Base-by-base conservation (phyloP, 1,140 invertebrate genomes). In the Caenorhabditis inopinata region DNA sequence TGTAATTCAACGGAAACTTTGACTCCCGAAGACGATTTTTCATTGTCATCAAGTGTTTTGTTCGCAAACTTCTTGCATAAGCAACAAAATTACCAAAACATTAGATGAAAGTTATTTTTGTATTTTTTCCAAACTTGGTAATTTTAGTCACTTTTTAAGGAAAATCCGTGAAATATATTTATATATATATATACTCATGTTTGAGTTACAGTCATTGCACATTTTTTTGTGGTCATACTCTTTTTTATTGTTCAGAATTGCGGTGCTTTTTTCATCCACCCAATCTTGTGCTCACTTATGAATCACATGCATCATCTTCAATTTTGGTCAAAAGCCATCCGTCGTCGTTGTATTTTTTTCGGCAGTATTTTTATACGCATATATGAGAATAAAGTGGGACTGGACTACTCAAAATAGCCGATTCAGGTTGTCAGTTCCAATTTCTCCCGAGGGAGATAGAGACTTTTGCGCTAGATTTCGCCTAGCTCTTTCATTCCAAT, bases 241-340 rank as follows among this genome's bases (percentile, higher is more conserved):
- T 68, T 6, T 35, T 68, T 38, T 21, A 5, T 1, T 35, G n/a
- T 58, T 16, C 27, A 14, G 9, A 7, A 68, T 68, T 68, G 58
- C 35, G 29, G 35, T 68, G 58, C 38, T 68, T 68, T 68, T 32
- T 25, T 38, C n/a, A 38, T 68, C 38, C 38, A 68, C 58, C 32
- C 58, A 68, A 68, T 38, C 32, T 38, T 68, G 11, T 21, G 32
- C 58, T 68, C 58, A 68, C 58, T 68, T 68, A 68, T 68, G 7
- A 68, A 68, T 68, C 58, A 68, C 58, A 68, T 68, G 58, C 58
- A 68, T 68, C 58, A 68, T 68, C 58, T 25, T 68, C 58, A 68
- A 68, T 68, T 68, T 68, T 18, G 32, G 58, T 68, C 32, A 68
- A 68, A 68, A 38, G 58, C 58, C 58, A 68, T 68, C 58, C 35